A percentile compares a stretch with the other conserved stretches of the same genome.
Conservation (phyloP, 2,797 vertebrate species). For the Australoheros facetus region DNA sequence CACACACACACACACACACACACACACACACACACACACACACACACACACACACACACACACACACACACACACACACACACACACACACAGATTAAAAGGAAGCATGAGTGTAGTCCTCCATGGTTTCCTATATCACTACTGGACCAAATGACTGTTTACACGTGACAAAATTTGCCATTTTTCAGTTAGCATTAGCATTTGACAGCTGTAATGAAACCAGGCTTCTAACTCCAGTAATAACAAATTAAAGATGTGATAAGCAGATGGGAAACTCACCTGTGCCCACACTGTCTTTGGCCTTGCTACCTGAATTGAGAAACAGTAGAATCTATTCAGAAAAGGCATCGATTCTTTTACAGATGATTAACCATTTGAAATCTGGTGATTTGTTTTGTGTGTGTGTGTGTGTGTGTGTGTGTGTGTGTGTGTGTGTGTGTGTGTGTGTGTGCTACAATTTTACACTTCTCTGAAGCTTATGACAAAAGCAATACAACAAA, state of each 20-base stretch:
- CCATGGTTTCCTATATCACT: slow-evolving; percentile 20
- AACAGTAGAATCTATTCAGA: slow-evolving; percentile 29
- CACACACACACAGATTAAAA: slow-evolving; percentile 36
- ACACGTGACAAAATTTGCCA: background rate
- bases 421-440: background rate
- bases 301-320: slow-evolving; percentile 89
- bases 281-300: slow-evolving; percentile 94
- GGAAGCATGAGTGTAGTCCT: background rate
- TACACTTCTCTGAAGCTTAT: background rate
- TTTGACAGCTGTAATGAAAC: background rate
- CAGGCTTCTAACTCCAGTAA: background rate
- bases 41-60: no score
- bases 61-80: no score
- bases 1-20: no score
- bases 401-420: background rate
- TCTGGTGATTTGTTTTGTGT: background rate
- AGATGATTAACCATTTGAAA: background rate
- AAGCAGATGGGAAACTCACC: slow-evolving; percentile 79
- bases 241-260: background rate
- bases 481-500: background rate
- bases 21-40: slow-evolving; percentile 2
- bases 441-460: background rate
- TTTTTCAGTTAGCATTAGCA: background rate
- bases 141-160: slow-evolving; percentile 6
- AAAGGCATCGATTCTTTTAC: background rate